Base-by-base conservation (phyloP, 2,888 invertebrate genomes). In the Diploptera punctata region DNA sequence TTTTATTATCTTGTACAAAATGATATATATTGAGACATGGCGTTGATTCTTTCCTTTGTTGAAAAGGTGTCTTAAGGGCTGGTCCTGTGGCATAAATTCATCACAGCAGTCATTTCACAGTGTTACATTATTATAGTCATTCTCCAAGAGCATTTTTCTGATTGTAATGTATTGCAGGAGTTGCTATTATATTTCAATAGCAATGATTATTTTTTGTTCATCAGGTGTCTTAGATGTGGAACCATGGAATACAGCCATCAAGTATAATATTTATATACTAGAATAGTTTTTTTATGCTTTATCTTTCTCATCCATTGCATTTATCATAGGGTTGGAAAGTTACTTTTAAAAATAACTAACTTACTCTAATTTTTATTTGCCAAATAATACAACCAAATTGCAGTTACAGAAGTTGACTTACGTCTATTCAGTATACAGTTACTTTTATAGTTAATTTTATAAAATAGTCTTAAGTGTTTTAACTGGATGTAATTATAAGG, bases 101-200 rank as follows among this genome's bases (percentile, higher is more conserved):
- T 52, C 24, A 52, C 3, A 21, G 19, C 52, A 52, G 52, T 9
- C 52, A 57, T 57, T 29, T n/a, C 5, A 31, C 57, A 24, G 16
- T 68, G 68, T 33, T 43, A 21, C 19, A 24, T 21, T 31, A n/a
- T 9, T 19, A 31, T 67, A 67, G 70, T 73, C 70, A 70, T 67
- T 67, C 65, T 70, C 70, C 33, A 49, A 67, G 70, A 73, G 68
- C 57, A 57, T 13, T 21, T 16, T 18, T 52, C 24, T 52, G 10
- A 19, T 52, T 19, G 24, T 19, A 21, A 52, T 18, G n/a, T 49
- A 49, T n/a, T 5, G n/a, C n/a, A n/a, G n/a, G n/a, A n/a, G 16
- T 18, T n/a, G 52, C 19, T 18, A 49, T 49, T 16, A 9, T 16
- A 49, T 18, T 49, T 9, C 19, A 7, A 49, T 49, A 18, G n/a